A percentile compares a stretch with the other conserved stretches of the same genome.
These are phyloP conservation scores for Plemyria rubiginata DNA, from an alignment of 2,888 invertebrate genomes.

Conservation along the genomic window DNA sequence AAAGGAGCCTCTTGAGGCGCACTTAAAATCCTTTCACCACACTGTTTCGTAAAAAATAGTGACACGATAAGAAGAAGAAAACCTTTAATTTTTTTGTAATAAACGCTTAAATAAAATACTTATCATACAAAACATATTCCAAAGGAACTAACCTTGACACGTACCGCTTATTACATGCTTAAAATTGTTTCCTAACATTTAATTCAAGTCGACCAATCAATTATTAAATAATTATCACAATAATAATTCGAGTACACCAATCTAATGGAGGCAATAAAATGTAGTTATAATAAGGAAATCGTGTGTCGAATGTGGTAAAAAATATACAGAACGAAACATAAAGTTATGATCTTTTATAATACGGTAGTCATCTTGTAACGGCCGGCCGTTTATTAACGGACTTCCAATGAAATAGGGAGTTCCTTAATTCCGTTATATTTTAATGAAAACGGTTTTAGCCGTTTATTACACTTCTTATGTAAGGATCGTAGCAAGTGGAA, in stretches of 20 bases:
- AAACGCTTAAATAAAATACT: no score
- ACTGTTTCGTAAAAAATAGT: no score
- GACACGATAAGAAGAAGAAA: no score
- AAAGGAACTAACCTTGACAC: constrained; percentile 11
- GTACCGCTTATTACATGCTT: constrained; percentile 8
- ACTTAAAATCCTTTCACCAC: no score
- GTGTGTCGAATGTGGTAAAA: neutral
- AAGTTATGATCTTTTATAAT: neutral
- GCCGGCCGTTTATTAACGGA: neutral
- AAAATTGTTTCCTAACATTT: constrained; percentile 20
- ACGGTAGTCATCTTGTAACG: neutral
- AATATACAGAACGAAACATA: neutral
- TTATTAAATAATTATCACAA: constrained; percentile 17
- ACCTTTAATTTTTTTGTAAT: no score
- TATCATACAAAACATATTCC: no score
- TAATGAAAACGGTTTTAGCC: no score
- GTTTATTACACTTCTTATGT: no score
- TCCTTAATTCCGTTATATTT: no score
- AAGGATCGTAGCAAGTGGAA: no score
- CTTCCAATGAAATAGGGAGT: no score
- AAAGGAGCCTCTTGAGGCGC: no score
- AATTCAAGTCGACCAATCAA: constrained; percentile 12
- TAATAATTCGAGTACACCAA: constrained; percentile 7
- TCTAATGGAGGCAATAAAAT: constrained; percentile 22
- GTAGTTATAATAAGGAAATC: constrained; percentile 23